Evolutionary conservation across 2,888 invertebrate genomes (phyloP), one percentile per base, ranked within the genome.

Genomic region (Baronia brevicornis): DNA sequence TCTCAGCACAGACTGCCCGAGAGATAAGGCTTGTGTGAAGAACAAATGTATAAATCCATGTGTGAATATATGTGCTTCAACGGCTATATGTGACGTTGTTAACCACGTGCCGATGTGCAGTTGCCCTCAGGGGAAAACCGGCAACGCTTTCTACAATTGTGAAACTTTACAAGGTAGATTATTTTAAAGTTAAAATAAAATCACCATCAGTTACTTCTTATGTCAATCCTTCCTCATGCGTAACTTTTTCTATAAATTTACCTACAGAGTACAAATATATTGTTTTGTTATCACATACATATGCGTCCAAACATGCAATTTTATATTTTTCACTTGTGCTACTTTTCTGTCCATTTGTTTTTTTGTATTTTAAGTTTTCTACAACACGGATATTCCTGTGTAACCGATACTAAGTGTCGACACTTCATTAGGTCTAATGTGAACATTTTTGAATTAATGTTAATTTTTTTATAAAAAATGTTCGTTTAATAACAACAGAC

Each of bases 11-110:
- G 91, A 91, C 58, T 92, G 92, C 55, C 60, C 85, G 12, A 74
- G 86, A 52, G 85, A 88, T 44, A 88, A 86, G 50, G 89, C 90
- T 26, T 91, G 91, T 52, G 77, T 89, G 8, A 75, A 79, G 61
- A 89, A 90, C 54, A 90, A 91, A 66, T 92, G 92, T 52, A 44
- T 77, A 2, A 87, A 92, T 63, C 91, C 92, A 3, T 92, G 92
- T 54, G 86, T 86, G 24, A 89, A 88, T 38, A 89, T 90, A 5
- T 93, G 93, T 63, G 91, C 91, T 12, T 54, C 75, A 28, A 89
- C 88, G 54, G 91, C 92, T 13, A 71, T 88, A 28, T 93, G 92
- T 55, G 88, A 90, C 46, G 90, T 91, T 2, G 87, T 90, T 41
- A 90, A 91, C 46, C 91, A 92, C 51, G 85, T 91, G 8, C 89